Conservation (phyloP, 2,113 vertebrate genomes). For the Charadrius vociferus region DNA sequence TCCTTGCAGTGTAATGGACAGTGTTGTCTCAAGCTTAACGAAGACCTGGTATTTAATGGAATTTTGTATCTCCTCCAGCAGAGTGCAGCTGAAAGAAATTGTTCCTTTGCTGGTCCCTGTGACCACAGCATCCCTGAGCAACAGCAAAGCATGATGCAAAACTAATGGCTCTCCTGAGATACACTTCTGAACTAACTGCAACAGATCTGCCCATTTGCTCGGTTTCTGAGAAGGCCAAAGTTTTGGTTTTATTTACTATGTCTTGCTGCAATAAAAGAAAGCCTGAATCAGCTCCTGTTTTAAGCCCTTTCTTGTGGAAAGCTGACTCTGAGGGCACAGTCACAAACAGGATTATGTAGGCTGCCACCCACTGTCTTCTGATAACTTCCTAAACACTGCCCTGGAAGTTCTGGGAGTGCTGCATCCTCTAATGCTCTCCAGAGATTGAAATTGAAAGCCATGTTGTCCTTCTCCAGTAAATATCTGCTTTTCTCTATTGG, state of each 20-base stretch:
- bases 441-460: background rate
- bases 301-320: background rate
- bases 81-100: background rate
- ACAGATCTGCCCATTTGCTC: background rate
- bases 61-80: background rate
- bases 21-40: background rate
- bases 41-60: background rate
- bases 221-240: background rate
- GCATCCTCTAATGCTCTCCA: background rate
- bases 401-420: background rate
- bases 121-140: constrained; percentile 6
- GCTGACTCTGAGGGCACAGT: background rate
- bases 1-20: background rate
- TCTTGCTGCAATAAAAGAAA: background rate
- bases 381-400: background rate
- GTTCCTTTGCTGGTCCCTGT: background rate
- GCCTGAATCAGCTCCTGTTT: background rate
- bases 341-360: background rate
- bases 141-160: background rate
- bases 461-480: background rate
- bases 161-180: background rate
- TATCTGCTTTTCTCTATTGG: background rate
- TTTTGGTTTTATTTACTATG: background rate
- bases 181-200: background rate
- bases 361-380: background rate